Evolutionary conservation across 2,113 vertebrate genomes (phyloP).

Genomic region (human (Homo sapiens)): GRCh38 chr9:20345501-20346000

Average conservation of each 20-base stretch:
- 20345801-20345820: constrained; percentile 65
- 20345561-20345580: constrained; percentile 78
- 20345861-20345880: constrained; percentile 74
- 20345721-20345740: constrained; percentile 76
- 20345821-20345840: constrained; percentile 76
- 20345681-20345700: constrained; percentile 82
- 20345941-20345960: constrained; percentile 82
- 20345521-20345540: constrained; percentile 77
- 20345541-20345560: constrained; percentile 77
- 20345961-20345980: constrained; percentile 74
- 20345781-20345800: constrained; percentile 74
- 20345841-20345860: constrained; percentile 78
- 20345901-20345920: constrained; percentile 78
- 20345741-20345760: constrained; percentile 69
- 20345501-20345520: constrained; percentile 70
- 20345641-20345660: constrained; percentile 85
- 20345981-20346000: constrained; percentile 82
- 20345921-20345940: constrained; percentile 77
- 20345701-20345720: constrained; percentile 75
- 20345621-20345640: constrained; percentile 77
- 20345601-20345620: constrained; percentile 79
- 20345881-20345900: constrained; percentile 77
- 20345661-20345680: constrained; percentile 84
- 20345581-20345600: constrained; percentile 77
- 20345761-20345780: constrained; percentile 75